Percentiles rank a stretch among this genome's conserved stretches.
Conservation (phyloP, 2,888 invertebrate genomes). For the Odontomyia ornata region DNA sequence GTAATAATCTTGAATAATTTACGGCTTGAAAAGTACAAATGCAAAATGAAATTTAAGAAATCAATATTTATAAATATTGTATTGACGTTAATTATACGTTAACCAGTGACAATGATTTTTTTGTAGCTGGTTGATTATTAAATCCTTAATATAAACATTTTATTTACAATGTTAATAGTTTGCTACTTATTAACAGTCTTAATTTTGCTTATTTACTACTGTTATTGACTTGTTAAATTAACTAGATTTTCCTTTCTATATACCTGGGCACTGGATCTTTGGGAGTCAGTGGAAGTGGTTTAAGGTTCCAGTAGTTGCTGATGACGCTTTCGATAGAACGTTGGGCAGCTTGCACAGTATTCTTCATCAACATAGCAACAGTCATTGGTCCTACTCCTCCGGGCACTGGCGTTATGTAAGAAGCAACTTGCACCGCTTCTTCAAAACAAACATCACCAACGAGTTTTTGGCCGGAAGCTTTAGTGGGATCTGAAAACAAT, state of each 20-base stretch:
- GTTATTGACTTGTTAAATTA: background rate
- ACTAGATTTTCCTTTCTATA: constrained; percentile 44
- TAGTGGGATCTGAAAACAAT: constrained; percentile 72
- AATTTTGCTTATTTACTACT: background rate
- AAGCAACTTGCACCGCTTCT: constrained; percentile 81
- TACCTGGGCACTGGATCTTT: constrained; percentile 86
- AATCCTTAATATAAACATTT: no score
- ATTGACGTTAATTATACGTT: no score
- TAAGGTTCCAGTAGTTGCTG: constrained; percentile 75
- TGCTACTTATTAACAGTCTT: background rate
- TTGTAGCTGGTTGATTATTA: no score
- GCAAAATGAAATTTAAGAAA: no score
- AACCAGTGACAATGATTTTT: no score
- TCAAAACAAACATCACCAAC: constrained; percentile 95
- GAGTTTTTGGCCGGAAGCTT: constrained; percentile 80
- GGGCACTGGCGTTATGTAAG: constrained; percentile 93
- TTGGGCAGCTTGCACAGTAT: constrained; percentile 87
- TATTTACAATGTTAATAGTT: background rate
- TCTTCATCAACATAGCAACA: constrained; percentile 96
- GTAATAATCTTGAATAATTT: no score
- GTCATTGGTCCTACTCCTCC: constrained; percentile 99
- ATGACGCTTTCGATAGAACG: constrained; percentile 68
- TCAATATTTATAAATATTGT: no score
- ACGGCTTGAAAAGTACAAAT: no score
- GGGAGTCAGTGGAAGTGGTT: constrained; percentile 72